phyloP scores from a whole-genome alignment of 2,888 invertebrate species.

The Lottia scabra region DNA sequence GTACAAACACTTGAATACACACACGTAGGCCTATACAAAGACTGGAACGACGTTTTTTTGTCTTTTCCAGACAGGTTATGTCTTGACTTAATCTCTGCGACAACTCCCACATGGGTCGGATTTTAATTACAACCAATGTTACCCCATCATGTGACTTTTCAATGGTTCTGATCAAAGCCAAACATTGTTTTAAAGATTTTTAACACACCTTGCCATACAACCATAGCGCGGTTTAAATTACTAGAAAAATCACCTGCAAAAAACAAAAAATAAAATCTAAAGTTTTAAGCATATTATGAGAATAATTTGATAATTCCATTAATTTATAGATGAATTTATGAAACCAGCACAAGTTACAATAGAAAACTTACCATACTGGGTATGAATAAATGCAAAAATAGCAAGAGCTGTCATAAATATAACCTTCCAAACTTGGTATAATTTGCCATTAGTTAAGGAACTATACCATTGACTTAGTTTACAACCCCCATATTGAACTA shows the following conservation, averaged over 20 bases:
- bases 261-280: neutral
- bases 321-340: no score
- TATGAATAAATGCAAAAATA: neutral
- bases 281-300: no score
- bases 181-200: neutral
- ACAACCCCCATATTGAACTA: neutral
- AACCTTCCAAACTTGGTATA: neutral
- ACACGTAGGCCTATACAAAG: no score
- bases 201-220: neutral
- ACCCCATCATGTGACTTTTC: no score
- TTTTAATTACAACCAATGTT: no score
- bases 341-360: no score
- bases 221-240: neutral
- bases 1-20: no score
- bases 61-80: no score
- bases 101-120: no score
- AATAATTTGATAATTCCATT: no score
- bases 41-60: no score
- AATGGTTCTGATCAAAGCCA: neutral
- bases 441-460: neutral
- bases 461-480: neutral
- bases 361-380: neutral
- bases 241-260: neutral
- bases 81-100: no score
- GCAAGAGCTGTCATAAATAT: neutral